These are phyloP conservation scores for Polymixis flavicincta DNA, from an alignment of 2,888 invertebrate species.

Conservation along the genomic window DNA sequence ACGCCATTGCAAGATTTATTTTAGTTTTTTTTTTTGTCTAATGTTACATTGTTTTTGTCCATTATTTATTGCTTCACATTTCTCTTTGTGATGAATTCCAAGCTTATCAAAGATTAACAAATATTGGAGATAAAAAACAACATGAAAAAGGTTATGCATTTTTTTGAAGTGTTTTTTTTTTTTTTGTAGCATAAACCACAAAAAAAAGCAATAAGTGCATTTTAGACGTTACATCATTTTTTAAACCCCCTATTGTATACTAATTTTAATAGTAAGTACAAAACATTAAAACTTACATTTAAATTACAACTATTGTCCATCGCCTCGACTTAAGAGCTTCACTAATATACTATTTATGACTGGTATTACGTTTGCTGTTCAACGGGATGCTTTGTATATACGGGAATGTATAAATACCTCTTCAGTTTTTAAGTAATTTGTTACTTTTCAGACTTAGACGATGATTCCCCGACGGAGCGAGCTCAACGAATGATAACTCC, in stretches of 20 bases:
- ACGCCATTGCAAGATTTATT: slow-evolving; percentile 50
- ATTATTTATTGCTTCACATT: slow-evolving; percentile 35
- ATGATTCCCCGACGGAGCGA: slow-evolving; percentile 86
- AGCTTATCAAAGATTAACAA: slow-evolving; percentile 8
- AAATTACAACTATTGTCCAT: not conserved
- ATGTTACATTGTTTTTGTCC: slow-evolving; percentile 40
- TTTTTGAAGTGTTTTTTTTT: too few species aligned
- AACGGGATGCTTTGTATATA: slow-evolving; percentile 51
- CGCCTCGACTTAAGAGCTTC: slow-evolving; percentile 49
- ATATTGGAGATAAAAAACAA: not conserved
- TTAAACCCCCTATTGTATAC: not conserved
- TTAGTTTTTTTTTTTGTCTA: slow-evolving; percentile 43
- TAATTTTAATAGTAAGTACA: not conserved
- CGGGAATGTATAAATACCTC: not conserved
- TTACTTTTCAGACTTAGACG: slow-evolving; percentile 82
- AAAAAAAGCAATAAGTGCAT: not conserved
- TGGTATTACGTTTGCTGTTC: slow-evolving; percentile 48
- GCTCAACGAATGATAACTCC: slow-evolving; percentile 90
- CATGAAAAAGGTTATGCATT: too few species aligned
- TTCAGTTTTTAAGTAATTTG: slow-evolving; percentile 7
- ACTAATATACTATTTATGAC: slow-evolving; percentile 57
- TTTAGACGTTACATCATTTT: not conserved
- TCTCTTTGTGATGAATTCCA: slow-evolving; percentile 24
- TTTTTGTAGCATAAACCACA: too few species aligned
- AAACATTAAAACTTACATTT: too few species aligned